Evolutionary conservation across 2,113 vertebrate species (phyloP), one percentile per base, ranked within the genome.

Genomic region (Steatornis caripensis): DNA sequence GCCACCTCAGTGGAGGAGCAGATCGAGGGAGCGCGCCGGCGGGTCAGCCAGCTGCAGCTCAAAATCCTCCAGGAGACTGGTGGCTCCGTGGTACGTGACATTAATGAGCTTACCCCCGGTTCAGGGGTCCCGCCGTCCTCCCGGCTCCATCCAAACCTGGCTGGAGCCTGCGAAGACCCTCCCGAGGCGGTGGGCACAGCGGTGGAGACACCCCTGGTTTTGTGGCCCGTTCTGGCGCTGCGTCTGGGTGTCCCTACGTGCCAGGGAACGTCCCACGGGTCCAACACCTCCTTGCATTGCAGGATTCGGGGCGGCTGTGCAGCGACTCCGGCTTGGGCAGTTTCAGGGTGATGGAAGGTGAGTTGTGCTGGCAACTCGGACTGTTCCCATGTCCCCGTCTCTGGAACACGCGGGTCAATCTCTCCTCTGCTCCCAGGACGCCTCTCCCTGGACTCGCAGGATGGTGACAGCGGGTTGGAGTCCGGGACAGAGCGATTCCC

Each of bases 11-110:
- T 99, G 76, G 98, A 98, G 94, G 99, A 99, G 96, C 98, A 99
- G 82, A 99, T 99, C 1, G 98, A 99, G 89, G 99, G 99, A 3
- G 99, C 99, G 5, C 98, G 98, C 74, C 98, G 99, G 49, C 96
- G 99, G 77, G 98, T 99, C 91, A 95, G 97, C 93, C 99, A 99
- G 95, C 97, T 99, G 77, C 95, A 99, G 90, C 98, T 98, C 72
- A 99, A 99, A 97, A 98, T 99, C 87, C 98, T 98, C 87, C 98
- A 99, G 93, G 99, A 99, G 84, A 96, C 97, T 43, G 98, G 97
- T 4, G 93, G 94, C 85, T 95, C 70, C 11, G 9, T 77, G 97
- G 98, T 98, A 95, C 32, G 96, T 83, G 27, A 8, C 18, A 27
- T 15, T 6, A 2, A 1, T 4, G 61, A 55, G 15, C 10, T 60